Evolutionary conservation across 2,888 invertebrate genomes (phyloP), one percentile per base, ranked within the genome.

Genomic region (Patella caerulea): DNA sequence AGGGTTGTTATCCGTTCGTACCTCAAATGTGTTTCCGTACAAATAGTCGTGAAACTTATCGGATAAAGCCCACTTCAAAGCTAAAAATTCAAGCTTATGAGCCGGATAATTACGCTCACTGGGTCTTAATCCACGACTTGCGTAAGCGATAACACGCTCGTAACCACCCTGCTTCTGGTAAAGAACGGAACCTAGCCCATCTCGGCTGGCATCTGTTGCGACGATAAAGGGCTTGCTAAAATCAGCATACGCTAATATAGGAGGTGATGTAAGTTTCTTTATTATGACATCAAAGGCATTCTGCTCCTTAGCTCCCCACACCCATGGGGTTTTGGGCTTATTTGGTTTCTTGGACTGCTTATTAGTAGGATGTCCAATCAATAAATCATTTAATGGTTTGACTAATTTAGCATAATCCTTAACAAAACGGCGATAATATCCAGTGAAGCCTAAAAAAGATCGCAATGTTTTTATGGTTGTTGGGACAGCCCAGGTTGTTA

Each of bases 351-450:
- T 71, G 5, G 71, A 19, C 55, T 65, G 75, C 54, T 74, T 79
- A n/a, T 52, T 19, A 2, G 76, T 15, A n/a, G 78, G 56, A 14
- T 69, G 45, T 19, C 14, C 71, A n/a, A 75, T 76, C 34, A 82
- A n/a, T 5, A 82, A 55, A 14, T 78, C 77, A 54, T 75, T 54
- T n/a, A 82, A 29, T 24, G 82, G 82, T 75, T 56, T 80, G 2
- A 80, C 77, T 14, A 77, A 79, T 53, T 79, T 77, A 7, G 76
- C 73, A 72, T 80, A 83, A 71, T 80, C 79, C 14, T 75, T 71
- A 0, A 79, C 73, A 54, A 83, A 83, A 17, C 73, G 15, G 12
- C 80, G 29, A 54, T 81, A 81, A 53, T 77, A 80, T 19, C 77
- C 79, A 2, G 53, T 65, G 56, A 24, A 24, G 24, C 24, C 24